Evolutionary conservation across 2,113 vertebrate species (phyloP).

Genomic region (Bos taurus): ARS-UCD2.0 NC_037338.1:62305501-62306000

Average conservation of each 20-base stretch:
- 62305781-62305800: neutral
- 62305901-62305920: conserved; percentile 27
- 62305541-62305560: neutral
- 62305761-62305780: conserved; percentile 2
- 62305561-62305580: neutral
- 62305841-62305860: conserved; percentile 7
- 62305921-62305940: conserved; percentile 24
- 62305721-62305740: neutral
- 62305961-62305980: neutral
- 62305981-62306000: neutral
- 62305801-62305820: conserved; percentile 22
- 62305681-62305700: conserved; percentile 15
- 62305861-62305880: neutral
- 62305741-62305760: neutral
- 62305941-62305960: neutral
- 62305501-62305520: conserved; percentile 20
- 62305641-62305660: conserved; percentile 26
- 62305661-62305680: neutral
- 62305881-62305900: neutral
- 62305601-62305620: conserved; percentile 23
- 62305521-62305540: neutral
- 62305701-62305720: neutral
- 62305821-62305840: neutral
- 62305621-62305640: conserved; percentile 25
- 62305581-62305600: neutral